Percentiles rank a stretch among this genome's conserved stretches.
Evolutionary conservation across 2,113 vertebrate genomes (phyloP).

Genomic region (Elephantulus edwardii): DNA sequence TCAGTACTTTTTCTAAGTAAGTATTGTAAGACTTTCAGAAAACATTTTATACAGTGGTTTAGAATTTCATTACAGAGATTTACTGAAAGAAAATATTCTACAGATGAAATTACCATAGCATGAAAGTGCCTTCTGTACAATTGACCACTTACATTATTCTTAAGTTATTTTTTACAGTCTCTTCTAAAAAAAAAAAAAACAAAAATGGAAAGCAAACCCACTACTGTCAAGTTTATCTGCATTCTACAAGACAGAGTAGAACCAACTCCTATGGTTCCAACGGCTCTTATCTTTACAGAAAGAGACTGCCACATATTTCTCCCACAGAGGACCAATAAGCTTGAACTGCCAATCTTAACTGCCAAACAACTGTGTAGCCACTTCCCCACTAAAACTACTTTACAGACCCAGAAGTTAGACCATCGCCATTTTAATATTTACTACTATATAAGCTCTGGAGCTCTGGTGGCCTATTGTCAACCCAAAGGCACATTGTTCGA

Average conservation of each 20-base stretch:
- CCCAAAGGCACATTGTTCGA: too few species aligned
- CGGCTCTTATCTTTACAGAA: not conserved
- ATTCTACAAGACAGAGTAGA: not conserved
- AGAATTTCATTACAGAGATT: not conserved
- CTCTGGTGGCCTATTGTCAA: too few species aligned
- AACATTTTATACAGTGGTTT: not conserved
- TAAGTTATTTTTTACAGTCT: constrained; percentile 9
- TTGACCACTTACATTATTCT: constrained; percentile 2
- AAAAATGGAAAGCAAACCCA: too few species aligned
- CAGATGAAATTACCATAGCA: not conserved
- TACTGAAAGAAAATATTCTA: constrained; percentile 17
- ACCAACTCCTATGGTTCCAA: not conserved
- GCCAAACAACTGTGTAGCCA: not conserved
- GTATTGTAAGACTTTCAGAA: not conserved
- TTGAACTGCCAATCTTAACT: not conserved
- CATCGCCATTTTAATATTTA: constrained; percentile 32
- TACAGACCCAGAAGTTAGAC: constrained; percentile 9
- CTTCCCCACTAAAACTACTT: not conserved
- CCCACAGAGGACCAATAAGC: too few species aligned
- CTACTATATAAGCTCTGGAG: too few species aligned
- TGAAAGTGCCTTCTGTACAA: not conserved
- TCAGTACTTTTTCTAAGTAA: not conserved
- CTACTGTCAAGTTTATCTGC: not conserved
- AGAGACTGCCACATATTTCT: not conserved
- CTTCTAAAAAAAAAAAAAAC: not conserved